Conservation (phyloP, 2,113 vertebrate genomes). For the Kryptolebias marmoratus region DNA sequence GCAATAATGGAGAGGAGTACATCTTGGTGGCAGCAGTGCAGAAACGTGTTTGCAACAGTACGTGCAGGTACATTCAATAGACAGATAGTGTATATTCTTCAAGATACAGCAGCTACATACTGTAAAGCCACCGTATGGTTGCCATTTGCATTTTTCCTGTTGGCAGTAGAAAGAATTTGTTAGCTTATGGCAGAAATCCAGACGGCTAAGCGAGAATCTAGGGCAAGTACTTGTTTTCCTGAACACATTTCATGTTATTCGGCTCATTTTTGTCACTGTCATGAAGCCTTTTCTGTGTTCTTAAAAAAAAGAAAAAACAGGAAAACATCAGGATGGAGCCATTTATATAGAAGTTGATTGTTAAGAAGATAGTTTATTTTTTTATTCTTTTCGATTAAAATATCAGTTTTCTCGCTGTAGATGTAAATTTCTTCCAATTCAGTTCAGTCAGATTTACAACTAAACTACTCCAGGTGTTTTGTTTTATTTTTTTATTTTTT, state of each 20-base stretch:
- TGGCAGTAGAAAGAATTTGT: constrained; percentile 1
- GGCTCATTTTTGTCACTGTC: background rate
- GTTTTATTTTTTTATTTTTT: no score
- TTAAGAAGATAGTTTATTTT: no score
- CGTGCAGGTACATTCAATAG: constrained; percentile 14
- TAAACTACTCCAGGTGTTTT: no score
- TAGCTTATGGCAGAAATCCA: constrained; percentile 18
- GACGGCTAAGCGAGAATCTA: constrained; percentile 12
- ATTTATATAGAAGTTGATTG: no score
- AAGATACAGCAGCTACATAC: constrained; percentile 12
- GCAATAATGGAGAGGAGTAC: constrained; percentile 29
- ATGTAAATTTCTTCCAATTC: no score
- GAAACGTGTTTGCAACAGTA: constrained; percentile 20
- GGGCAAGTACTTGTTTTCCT: constrained; percentile 20
- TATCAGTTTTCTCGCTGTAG: no score
- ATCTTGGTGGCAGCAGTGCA: constrained; percentile 8
- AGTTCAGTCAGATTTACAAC: no score
- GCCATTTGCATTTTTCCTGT: constrained; percentile 21
- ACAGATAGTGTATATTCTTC: constrained; percentile 45
- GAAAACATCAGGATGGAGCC: no score
- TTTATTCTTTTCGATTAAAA: no score
- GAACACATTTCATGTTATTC: constrained; percentile 1
- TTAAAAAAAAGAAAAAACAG: background rate
- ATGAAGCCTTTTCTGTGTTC: background rate
- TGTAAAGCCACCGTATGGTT: constrained; percentile 3